Conservation (phyloP, 2,888 invertebrate genomes). For the Hoplodrina ambigua region DNA sequence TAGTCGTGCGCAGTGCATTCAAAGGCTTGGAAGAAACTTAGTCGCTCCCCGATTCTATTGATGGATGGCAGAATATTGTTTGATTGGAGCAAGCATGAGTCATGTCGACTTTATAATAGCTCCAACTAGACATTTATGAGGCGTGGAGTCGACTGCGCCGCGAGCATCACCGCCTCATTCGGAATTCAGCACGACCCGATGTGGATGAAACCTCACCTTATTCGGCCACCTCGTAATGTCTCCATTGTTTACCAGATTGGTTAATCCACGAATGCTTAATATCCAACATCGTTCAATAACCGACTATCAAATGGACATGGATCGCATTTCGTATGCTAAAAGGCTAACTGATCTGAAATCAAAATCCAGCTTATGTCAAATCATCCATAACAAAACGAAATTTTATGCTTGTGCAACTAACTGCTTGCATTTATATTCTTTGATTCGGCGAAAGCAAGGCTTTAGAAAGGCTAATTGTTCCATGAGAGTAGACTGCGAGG, state of each 20-base stretch:
- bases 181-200: conserved; percentile 84
- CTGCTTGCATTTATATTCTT: conserved; percentile 66
- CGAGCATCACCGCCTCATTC: conserved; percentile 78
- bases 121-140: conserved; percentile 75
- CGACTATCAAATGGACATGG: conserved; percentile 27
- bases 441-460: conserved; percentile 76
- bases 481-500: conserved; percentile 71
- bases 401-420: conserved; percentile 65
- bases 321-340: conserved; percentile 19
- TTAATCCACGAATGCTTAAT: conserved; percentile 76
- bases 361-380: conserved; percentile 40
- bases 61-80: conserved; percentile 71
- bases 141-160: conserved; percentile 58
- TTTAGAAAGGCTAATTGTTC: conserved; percentile 79
- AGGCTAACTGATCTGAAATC: conserved; percentile 28
- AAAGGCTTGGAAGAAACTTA: conserved; percentile 27
- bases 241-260: conserved; percentile 85
- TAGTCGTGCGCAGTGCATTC: conserved; percentile 28
- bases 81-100: conserved; percentile 78
- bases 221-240: conserved; percentile 85
- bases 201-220: conserved; percentile 83
- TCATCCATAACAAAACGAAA: conserved; percentile 61
- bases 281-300: conserved; percentile 59
- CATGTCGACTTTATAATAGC: conserved; percentile 74
- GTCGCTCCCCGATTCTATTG: conserved; percentile 37